Conservation (phyloP, 2,888 invertebrate genomes). For the Epirrhoe tristata region DNA sequence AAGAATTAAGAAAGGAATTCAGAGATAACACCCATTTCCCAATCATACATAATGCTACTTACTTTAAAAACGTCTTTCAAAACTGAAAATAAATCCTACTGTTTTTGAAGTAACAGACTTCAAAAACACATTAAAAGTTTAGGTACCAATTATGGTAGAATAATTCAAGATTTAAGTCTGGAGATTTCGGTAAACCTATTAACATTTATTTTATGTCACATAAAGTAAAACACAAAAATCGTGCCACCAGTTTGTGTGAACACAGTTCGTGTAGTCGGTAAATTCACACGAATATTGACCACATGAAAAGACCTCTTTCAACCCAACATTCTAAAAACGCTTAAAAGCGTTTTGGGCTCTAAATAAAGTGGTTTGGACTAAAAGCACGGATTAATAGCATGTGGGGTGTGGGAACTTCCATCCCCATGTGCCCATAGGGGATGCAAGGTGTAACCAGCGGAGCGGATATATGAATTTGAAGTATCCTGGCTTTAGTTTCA, state of each 20-base stretch:
- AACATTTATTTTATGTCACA: not conserved
- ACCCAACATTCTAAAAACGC: conserved; percentile 46
- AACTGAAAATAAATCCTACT: too few relatives aligned
- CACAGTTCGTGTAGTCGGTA: conserved; percentile 53
- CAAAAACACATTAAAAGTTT: not conserved
- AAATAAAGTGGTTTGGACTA: conserved; percentile 50
- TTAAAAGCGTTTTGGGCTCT: conserved; percentile 51
- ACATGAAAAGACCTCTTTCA: conserved; percentile 51
- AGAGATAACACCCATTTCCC: too few relatives aligned
- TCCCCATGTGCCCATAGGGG: conserved; percentile 50
- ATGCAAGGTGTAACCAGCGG: conserved; percentile 62
- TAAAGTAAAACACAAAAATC: conserved; percentile 2
- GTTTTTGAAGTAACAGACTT: not conserved
- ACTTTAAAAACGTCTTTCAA: too few relatives aligned
- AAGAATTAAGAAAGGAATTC: too few relatives aligned
- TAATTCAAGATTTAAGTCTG: not conserved
- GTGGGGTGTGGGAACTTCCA: conserved; percentile 65
- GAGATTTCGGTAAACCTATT: not conserved
- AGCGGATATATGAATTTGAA: conserved; percentile 43
- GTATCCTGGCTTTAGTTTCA: conserved; percentile 28
- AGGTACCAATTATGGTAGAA: not conserved
- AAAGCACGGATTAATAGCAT: conserved; percentile 59
- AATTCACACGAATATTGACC: conserved; percentile 66
- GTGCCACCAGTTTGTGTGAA: conserved; percentile 60
- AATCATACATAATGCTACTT: too few relatives aligned